Percentiles rank a stretch among this genome's conserved stretches.
These are phyloP conservation scores for Philotrypesis tridentata DNA, from an alignment of 1,140 invertebrate species.

Conservation along the genomic window DNA sequence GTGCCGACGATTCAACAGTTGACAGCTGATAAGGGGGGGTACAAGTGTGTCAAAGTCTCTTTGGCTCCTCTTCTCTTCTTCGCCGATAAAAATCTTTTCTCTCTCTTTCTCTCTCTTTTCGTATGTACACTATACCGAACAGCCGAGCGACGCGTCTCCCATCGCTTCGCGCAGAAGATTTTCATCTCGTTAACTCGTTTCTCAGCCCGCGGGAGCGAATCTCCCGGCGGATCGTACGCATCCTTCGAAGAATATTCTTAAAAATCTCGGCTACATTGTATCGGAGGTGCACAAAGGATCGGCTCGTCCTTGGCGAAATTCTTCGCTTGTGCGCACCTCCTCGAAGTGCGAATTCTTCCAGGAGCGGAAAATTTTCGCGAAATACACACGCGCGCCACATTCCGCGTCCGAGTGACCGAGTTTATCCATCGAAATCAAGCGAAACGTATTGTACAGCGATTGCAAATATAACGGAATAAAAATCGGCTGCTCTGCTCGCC, in stretches of 20 bases:
- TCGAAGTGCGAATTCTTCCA: too few relatives aligned
- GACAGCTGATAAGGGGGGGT: slow-evolving; percentile 21
- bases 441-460: too few relatives aligned
- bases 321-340: too few relatives aligned
- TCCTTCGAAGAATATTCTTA: slow-evolving; percentile 19
- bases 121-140: too few relatives aligned
- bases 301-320: neutral
- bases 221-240: neutral
- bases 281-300: neutral
- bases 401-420: too few relatives aligned
- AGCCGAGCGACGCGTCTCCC: too few relatives aligned
- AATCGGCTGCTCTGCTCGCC: too few relatives aligned
- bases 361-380: too few relatives aligned
- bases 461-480: too few relatives aligned
- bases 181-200: neutral
- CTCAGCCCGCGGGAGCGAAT: too few relatives aligned
- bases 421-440: too few relatives aligned
- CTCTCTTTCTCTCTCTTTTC: neutral
- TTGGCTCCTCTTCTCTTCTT: neutral
- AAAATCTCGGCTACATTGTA: slow-evolving; percentile 1
- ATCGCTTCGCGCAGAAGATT: neutral
- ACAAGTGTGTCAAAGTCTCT: slow-evolving; percentile 24
- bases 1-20: neutral
- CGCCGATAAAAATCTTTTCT: neutral
- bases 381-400: too few relatives aligned